These are phyloP conservation scores for Apis florea DNA, from an alignment of 1,140 invertebrate species.

Conservation along the genomic window DNA sequence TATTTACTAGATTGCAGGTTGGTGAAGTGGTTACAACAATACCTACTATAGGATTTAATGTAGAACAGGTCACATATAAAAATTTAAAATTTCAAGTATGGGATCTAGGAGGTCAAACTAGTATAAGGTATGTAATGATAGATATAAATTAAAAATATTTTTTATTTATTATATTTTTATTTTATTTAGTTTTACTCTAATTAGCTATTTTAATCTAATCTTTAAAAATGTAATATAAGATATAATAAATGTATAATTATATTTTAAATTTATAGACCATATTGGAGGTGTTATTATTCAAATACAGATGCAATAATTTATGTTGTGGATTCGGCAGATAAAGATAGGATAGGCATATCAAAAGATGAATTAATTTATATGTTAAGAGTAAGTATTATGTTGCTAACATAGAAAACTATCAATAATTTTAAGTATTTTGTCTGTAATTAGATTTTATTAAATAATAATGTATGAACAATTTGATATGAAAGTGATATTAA, in stretches of 20 bases:
- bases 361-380: conserved; percentile 99
- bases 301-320: conserved; percentile 99
- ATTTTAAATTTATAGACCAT: conserved; percentile 89
- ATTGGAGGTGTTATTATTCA: conserved; percentile 99
- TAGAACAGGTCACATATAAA: conserved; percentile 98
- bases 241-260: not conserved
- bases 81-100: conserved; percentile 98
- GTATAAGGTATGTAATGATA: conserved; percentile 84
- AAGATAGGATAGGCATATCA: conserved; percentile 98
- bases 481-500: too few relatives aligned
- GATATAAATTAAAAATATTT: not conserved
- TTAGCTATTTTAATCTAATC: not conserved
- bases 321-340: conserved; percentile 99
- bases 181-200: not conserved
- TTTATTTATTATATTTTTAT: not conserved
- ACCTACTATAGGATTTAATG: conserved; percentile 99
- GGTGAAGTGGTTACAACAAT: conserved; percentile 99
- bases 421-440: not conserved
- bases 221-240: not conserved
- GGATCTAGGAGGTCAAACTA: conserved; percentile 99
- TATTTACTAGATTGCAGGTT: conserved; percentile 89
- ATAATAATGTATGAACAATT: not conserved
- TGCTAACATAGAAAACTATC: not conserved
- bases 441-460: too few relatives aligned
- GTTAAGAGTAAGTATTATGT: conserved; percentile 89